Percentiles rank a stretch among this genome's conserved stretches.
Evolutionary conservation across 2,797 vertebrate species (phyloP).

Genomic region (Coracias cyanogaster): DNA sequence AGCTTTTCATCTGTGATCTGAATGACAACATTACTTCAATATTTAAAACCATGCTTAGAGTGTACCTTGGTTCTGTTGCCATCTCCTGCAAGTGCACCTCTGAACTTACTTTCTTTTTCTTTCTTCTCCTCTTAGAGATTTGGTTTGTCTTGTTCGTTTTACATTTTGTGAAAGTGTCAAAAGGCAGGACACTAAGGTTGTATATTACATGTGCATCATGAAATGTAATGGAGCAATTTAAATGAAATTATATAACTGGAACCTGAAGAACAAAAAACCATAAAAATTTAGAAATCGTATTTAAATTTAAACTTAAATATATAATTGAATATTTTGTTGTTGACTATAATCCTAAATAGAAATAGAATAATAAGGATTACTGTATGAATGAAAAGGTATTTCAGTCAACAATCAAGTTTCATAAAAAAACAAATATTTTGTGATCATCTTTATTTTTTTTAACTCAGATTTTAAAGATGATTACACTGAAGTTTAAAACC

Average conservation of each 20-base stretch:
- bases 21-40: not conserved
- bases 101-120: not conserved
- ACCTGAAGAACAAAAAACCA: not conserved
- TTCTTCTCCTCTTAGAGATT: not conserved
- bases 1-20: not conserved
- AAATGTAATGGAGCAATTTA: not conserved
- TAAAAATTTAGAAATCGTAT: not conserved
- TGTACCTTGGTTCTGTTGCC: fast-evolving
- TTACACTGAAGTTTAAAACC: not conserved
- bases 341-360: not conserved
- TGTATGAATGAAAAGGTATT: not conserved
- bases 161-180: not conserved
- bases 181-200: not conserved
- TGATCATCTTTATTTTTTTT: not conserved
- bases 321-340: not conserved
- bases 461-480: not conserved
- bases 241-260: not conserved
- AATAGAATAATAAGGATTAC: not conserved
- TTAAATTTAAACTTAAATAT: not conserved
- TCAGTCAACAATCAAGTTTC: not conserved
- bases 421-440: not conserved
- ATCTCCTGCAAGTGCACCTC: not conserved
- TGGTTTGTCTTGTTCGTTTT: not conserved
- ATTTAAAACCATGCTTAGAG: not conserved
- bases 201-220: not conserved